phyloP scores from a whole-genome alignment of 2,113 vertebrate genomes.

The Gobiocypris rarus region DNA sequence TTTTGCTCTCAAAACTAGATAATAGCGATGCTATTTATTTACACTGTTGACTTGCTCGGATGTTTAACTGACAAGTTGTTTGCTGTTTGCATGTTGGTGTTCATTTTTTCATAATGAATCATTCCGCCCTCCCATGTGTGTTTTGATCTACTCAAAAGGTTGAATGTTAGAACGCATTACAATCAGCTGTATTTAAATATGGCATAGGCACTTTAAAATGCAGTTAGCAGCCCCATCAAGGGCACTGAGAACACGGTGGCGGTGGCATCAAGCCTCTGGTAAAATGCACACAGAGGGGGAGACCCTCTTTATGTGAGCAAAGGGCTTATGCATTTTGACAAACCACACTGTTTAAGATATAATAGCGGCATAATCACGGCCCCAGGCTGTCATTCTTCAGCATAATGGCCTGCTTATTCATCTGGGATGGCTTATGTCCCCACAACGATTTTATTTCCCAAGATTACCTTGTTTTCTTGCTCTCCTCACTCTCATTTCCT shows the following conservation, averaged over 20 bases:
- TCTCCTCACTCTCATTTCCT: constrained; percentile 5
- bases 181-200: constrained; percentile 59
- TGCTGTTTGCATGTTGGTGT: background rate
- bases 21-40: background rate
- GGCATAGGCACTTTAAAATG: constrained; percentile 38
- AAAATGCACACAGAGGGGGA: constrained; percentile 59
- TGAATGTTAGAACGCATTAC: constrained; percentile 44
- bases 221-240: constrained; percentile 50
- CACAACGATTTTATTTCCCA: constrained; percentile 81
- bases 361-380: constrained; percentile 92
- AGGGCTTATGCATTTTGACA: constrained; percentile 86
- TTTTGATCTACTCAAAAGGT: constrained; percentile 35
- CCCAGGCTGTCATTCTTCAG: constrained; percentile 88
- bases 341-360: constrained; percentile 92
- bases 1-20: background rate
- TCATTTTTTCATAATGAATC: background rate
- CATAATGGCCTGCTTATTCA: constrained; percentile 94
- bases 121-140: background rate
- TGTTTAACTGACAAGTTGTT: background rate
- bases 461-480: constrained; percentile 75
- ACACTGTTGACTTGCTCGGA: background rate
- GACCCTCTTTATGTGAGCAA: constrained; percentile 67
- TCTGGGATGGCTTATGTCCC: constrained; percentile 83
- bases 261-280: constrained; percentile 59
- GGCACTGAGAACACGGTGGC: constrained; percentile 62